These are phyloP conservation scores for Frankliniella intonsa DNA, from an alignment of 2,888 invertebrate species.

Conservation along the genomic window DNA sequence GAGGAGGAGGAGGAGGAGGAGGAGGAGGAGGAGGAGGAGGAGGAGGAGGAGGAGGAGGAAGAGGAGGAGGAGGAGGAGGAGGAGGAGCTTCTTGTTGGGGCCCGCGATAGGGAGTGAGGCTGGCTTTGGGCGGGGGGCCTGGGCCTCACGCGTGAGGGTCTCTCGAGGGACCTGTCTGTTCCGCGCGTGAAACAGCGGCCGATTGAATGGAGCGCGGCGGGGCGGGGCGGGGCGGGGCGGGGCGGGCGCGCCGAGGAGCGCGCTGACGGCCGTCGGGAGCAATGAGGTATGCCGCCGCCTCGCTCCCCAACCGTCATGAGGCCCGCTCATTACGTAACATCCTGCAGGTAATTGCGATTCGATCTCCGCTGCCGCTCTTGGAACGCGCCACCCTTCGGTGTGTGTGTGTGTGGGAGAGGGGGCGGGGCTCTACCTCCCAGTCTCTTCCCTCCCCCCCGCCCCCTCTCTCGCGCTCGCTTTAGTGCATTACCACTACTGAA, in stretches of 20 bases:
- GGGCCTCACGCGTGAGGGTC: too few species aligned
- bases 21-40: too few species aligned
- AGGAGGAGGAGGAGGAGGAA: too few species aligned
- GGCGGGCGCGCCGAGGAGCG: not conserved
- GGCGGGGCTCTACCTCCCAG: not conserved
- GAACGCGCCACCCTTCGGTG: not conserved
- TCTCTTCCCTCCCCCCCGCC: not conserved
- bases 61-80: too few species aligned
- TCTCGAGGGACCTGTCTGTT: too few species aligned
- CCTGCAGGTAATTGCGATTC: slow-evolving; percentile 17
- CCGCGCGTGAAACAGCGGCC: not conserved
- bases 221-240: not conserved
- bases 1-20: too few species aligned
- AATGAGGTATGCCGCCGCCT: too few species aligned
- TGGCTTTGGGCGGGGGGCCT: too few species aligned
- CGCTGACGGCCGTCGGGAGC: not conserved
- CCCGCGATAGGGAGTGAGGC: too few species aligned
- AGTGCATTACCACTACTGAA: not conserved
- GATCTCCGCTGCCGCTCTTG: not conserved
- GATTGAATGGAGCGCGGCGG: not conserved
- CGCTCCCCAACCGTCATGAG: too few species aligned
- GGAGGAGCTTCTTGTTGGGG: too few species aligned
- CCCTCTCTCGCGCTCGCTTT: not conserved
- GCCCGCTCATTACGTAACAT: slow-evolving; percentile 1
- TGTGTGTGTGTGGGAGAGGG: not conserved